These are phyloP conservation scores for Sceloporus tristichus DNA, from an alignment of 2,113 vertebrate species.

Conservation along the genomic window DNA sequence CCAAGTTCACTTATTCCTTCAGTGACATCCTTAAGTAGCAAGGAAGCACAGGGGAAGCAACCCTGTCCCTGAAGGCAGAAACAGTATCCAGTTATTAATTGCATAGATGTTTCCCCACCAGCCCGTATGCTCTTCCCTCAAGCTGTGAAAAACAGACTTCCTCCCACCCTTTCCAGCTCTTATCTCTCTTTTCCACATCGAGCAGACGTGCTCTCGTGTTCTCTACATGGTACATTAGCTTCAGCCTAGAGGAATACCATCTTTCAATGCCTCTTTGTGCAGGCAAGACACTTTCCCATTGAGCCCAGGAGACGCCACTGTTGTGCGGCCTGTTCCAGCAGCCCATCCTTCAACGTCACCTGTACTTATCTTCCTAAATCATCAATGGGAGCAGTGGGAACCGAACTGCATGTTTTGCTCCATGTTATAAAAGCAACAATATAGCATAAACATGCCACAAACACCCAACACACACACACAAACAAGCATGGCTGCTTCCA, in stretches of 20 bases:
- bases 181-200: not conserved
- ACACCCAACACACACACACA: not conserved
- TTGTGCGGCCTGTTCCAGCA: not conserved
- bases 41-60: not conserved
- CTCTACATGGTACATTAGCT: not conserved
- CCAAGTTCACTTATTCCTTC: not conserved
- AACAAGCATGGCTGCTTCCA: not conserved
- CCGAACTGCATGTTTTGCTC: not conserved
- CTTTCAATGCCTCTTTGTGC: conserved; percentile 28
- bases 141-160: not conserved
- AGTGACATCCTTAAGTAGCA: not conserved
- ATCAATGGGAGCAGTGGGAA: not conserved
- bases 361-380: not conserved
- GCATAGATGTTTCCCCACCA: not conserved
- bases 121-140: too few relatives aligned
- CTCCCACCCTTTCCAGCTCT: not conserved
- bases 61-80: not conserved
- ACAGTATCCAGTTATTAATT: not conserved
- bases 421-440: not conserved
- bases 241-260: not conserved
- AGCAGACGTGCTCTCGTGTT: not conserved
- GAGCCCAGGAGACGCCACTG: not conserved
- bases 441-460: not conserved
- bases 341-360: not conserved
- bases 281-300: not conserved